Evolutionary conservation across 2,113 vertebrate genomes (phyloP).

Genomic region (Rhynchomys soricoides): DNA sequence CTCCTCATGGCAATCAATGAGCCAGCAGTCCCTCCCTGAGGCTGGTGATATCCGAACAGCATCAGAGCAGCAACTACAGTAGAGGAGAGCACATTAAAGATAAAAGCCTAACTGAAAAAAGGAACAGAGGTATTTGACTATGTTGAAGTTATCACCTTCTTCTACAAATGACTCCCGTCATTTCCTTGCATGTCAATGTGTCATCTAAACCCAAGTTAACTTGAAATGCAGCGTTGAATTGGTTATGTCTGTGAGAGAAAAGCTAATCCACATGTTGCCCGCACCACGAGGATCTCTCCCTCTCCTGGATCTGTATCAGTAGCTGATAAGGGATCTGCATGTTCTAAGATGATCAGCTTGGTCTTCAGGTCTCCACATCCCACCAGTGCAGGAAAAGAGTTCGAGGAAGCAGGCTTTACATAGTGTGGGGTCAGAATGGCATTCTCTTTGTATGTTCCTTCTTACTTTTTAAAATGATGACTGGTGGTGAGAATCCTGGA

Average conservation of each 20-base stretch:
- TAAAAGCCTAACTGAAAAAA: neutral
- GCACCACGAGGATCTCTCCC: no score
- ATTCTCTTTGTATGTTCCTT: neutral
- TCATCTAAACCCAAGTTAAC: neutral
- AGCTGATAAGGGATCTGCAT: neutral
- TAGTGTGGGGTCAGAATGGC: neutral
- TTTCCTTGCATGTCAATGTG: neutral
- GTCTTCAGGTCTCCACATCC: neutral
- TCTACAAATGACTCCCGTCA: neutral
- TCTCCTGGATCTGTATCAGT: neutral
- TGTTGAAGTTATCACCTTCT: no score
- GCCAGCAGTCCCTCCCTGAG: no score
- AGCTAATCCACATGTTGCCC: neutral
- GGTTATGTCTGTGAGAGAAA: neutral
- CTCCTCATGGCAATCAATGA: neutral
- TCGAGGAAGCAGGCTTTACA: accelerated
- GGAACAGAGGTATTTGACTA: neutral
- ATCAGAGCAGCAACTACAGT: no score
- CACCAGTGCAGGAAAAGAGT: neutral
- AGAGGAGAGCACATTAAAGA: neutral
- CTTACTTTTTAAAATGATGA: neutral
- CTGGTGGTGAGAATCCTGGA: neutral
- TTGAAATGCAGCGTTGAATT: neutral
- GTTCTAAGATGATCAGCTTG: neutral
- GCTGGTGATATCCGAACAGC: accelerated